These are phyloP conservation scores for Ochlodes sylvanus DNA, from an alignment of 2,888 invertebrate species.

Conservation along the genomic window DNA sequence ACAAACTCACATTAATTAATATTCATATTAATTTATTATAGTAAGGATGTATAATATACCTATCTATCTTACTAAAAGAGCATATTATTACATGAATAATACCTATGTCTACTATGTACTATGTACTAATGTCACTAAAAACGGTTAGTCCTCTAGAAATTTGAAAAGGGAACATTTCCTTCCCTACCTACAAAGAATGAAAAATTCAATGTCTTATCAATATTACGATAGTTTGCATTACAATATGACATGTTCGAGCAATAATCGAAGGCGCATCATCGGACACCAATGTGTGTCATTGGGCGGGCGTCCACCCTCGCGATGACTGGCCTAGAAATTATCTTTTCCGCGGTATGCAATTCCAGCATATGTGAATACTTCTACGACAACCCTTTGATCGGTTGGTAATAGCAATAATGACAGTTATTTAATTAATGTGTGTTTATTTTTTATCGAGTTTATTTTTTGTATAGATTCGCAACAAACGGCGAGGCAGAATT, in stretches of 20 bases:
- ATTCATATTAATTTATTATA: no score
- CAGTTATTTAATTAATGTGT: conserved; percentile 14
- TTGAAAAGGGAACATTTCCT: no score
- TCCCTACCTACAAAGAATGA: background rate
- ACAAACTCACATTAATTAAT: no score
- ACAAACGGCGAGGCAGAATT: conserved; percentile 48
- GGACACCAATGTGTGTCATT: conserved; percentile 35
- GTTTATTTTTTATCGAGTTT: background rate
- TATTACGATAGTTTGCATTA: conserved; percentile 53
- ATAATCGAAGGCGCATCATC: conserved; percentile 48
- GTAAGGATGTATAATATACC: no score
- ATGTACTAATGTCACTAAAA: no score
- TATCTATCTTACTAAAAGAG: no score
- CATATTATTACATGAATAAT: no score
- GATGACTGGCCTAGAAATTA: conserved; percentile 73
- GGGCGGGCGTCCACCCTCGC: conserved; percentile 41
- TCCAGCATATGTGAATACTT: conserved; percentile 67
- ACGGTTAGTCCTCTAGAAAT: no score
- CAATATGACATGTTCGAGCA: conserved; percentile 43
- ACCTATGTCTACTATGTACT: no score
- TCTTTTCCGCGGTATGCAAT: conserved; percentile 75
- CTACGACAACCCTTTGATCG: conserved; percentile 60
- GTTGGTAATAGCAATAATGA: conserved; percentile 45
- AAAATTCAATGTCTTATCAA: conserved; percentile 46
- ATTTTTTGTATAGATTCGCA: conserved; percentile 51